Evolutionary conservation across 2,797 vertebrate species (phyloP).

Genomic region (Echeneis naucrates): DNA sequence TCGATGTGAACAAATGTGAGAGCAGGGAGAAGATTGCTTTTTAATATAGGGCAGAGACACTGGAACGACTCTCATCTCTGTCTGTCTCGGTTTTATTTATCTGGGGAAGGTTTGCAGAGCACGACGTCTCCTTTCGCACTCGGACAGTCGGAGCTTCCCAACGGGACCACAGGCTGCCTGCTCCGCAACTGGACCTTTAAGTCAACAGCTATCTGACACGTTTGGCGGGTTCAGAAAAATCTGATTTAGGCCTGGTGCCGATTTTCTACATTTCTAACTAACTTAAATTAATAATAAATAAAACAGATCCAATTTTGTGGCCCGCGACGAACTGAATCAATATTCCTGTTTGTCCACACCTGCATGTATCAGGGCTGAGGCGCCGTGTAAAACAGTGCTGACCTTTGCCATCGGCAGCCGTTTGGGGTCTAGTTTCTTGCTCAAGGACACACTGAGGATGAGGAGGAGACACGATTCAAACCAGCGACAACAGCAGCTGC

Average conservation of each 20-base stretch:
- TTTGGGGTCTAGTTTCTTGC: neutral
- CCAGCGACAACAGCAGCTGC: neutral
- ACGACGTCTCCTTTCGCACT: constrained; percentile 19
- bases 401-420: neutral
- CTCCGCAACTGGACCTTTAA: constrained; percentile 6
- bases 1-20: constrained; percentile 53
- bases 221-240: constrained; percentile 4
- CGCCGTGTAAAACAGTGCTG: neutral
- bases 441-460: constrained; percentile 10
- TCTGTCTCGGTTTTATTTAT: constrained; percentile 39
- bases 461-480: constrained; percentile 14
- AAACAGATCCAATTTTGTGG: neutral
- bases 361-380: neutral
- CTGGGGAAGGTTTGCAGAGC: constrained; percentile 14
- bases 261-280: neutral
- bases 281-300: neutral
- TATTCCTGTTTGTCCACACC: neutral
- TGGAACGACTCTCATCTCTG: constrained; percentile 38
- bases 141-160: constrained; percentile 1
- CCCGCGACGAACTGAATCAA: neutral
- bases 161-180: constrained; percentile 16
- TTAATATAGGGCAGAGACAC: constrained; percentile 40
- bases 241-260: neutral
- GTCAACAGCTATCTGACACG: neutral
- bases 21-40: constrained; percentile 39